Evolutionary conservation across 2,888 invertebrate species (phyloP), one percentile per base, ranked within the genome.

Genomic region (Smittia aterrima): DNA sequence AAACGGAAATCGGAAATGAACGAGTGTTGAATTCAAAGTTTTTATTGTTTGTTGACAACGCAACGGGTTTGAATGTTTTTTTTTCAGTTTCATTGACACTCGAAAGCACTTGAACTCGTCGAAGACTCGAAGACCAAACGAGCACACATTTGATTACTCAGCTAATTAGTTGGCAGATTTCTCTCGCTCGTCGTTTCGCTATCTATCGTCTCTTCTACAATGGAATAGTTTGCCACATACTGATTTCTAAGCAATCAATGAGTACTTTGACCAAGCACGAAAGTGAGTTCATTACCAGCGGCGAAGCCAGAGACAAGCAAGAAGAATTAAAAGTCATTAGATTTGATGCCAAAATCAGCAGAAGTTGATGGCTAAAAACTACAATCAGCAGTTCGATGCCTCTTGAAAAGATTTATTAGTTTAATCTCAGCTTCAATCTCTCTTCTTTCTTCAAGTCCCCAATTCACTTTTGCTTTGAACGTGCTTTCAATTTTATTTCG

Each of bases 1-100:
- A 41, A 67, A 67, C 38, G 67, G 67, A 67, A 67, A 67, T 67
- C 67, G 67, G 67, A 67, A 67, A 47, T 47, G 41, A 41, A 67
- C 22, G 38, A 67, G 22, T 41, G 67, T 24, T 66, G 20, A 32
- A n/a, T 62, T 20, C 24, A 32, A 32, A 32, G 32, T 24, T 64
- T 18, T 66, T 66, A 18, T 18, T 66, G 32, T 64, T 6, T 25
- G 13, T 67, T 11, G 38, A 40, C 20, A 22, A 9, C 16, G 16
- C 66, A 18, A 66, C 66, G 18, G n/a, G 66, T 20, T 38, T n/a
- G 24, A 67, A 13, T 16, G 13, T 16, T 24, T 40, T 24, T 24
- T 67, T 25, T 47, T 16, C 32, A 66, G 58, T 66, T 66, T 27
- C 20, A 47, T 67, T 67, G 41, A n/a, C n/a, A 67, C 41, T 47